These are phyloP conservation scores for Acronicta leporina DNA, from an alignment of 2,888 invertebrate genomes.

Conservation along the genomic window DNA sequence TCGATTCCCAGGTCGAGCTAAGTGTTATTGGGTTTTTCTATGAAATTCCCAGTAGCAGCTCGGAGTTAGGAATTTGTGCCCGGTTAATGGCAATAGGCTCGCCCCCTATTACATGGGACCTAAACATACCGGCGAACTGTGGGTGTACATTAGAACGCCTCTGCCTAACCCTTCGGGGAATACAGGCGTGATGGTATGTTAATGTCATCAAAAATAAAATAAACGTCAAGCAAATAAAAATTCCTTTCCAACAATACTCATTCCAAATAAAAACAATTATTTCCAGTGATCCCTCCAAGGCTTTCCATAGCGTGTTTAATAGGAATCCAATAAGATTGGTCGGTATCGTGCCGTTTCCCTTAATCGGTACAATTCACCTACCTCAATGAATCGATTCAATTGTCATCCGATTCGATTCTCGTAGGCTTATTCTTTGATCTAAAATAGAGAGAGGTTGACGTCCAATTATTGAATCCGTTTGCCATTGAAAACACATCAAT, in stretches of 20 bases:
- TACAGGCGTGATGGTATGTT: too few relatives aligned
- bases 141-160: too few relatives aligned
- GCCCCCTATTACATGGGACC: too few relatives aligned
- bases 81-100: too few relatives aligned
- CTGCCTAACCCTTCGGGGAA: too few relatives aligned
- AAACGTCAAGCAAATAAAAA: background rate
- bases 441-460: constrained; percentile 44
- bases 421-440: constrained; percentile 45
- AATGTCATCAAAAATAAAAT: background rate
- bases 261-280: constrained; percentile 17
- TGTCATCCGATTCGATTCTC: constrained; percentile 48
- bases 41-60: too few relatives aligned
- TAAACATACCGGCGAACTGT: too few relatives aligned
- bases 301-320: constrained; percentile 49
- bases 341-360: constrained; percentile 48
- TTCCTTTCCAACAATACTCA: background rate
- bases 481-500: background rate
- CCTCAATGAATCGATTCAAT: constrained; percentile 50
- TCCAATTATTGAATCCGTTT: constrained; percentile 43
- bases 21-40: too few relatives aligned
- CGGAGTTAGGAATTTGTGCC: too few relatives aligned
- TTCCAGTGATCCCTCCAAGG: constrained; percentile 19
- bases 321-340: constrained; percentile 52
- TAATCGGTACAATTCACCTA: constrained; percentile 51
- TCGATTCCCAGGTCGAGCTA: too few relatives aligned